These are phyloP conservation scores for Mimumesa dahlbomi DNA, from an alignment of 2,888 invertebrate species.

Conservation along the genomic window DNA sequence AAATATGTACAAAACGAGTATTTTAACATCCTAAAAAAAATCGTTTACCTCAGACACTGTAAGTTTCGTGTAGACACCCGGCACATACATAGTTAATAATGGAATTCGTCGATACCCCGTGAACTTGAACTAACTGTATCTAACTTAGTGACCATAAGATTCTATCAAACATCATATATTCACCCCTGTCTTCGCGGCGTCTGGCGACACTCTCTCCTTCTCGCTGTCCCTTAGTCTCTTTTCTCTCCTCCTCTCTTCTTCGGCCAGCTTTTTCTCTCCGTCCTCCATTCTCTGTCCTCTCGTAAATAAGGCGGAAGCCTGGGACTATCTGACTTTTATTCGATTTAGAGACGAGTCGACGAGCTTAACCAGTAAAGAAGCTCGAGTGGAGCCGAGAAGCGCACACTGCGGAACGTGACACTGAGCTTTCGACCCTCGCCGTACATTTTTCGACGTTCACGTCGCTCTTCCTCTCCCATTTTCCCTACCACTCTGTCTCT, in stretches of 20 bases:
- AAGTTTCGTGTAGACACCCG: no score
- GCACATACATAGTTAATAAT: no score
- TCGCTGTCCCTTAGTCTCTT: slow-evolving; percentile 23
- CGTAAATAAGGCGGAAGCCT: slow-evolving; percentile 68
- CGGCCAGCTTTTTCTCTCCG: slow-evolving; percentile 24
- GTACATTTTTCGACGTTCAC: slow-evolving; percentile 46
- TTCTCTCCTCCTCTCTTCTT: neutral
- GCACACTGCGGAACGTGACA: slow-evolving; percentile 47
- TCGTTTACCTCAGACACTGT: no score
- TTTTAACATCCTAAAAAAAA: no score
- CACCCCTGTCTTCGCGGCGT: slow-evolving; percentile 6
- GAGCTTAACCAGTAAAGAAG: slow-evolving; percentile 61
- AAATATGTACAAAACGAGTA: no score
- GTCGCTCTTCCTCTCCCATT: neutral
- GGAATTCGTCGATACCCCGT: neutral
- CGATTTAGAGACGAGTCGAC: slow-evolving; percentile 66
- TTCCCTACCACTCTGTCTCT: neutral
- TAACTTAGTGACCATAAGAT: slow-evolving; percentile 32
- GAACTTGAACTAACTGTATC: slow-evolving; percentile 19
- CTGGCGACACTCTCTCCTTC: neutral
- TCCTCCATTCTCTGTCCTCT: slow-evolving; percentile 41
- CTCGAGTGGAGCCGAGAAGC: slow-evolving; percentile 48
- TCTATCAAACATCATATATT: slow-evolving; percentile 51
- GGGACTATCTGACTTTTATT: slow-evolving; percentile 70
- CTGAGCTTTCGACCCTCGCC: slow-evolving; percentile 44